A percentile compares a stretch with the other conserved stretches of the same genome.
Evolutionary conservation across 1,140 invertebrate genomes (phyloP).

Genomic region (Bombus pascuorum): DNA sequence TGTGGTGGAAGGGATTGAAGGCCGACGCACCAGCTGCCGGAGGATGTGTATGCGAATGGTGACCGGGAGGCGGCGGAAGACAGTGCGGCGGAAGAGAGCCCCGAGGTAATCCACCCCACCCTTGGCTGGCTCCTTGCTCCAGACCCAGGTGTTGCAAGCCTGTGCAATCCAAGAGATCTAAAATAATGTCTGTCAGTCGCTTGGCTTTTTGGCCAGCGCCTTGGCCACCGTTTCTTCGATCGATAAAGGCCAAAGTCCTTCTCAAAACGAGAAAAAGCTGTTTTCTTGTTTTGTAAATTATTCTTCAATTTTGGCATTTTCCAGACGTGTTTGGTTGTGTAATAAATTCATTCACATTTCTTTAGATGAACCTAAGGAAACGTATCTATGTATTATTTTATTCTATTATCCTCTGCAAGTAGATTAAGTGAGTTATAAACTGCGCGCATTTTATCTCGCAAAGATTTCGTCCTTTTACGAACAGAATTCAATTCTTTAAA

Average conservation of each 20-base stretch:
- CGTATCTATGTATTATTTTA: too few relatives aligned
- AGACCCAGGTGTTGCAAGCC: slow-evolving; percentile 79
- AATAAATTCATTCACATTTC: too few relatives aligned
- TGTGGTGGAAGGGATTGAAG: slow-evolving; percentile 81
- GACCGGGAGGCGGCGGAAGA: slow-evolving; percentile 79
- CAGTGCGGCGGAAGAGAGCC: slow-evolving; percentile 78
- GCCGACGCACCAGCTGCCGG: slow-evolving; percentile 77
- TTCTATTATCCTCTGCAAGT: too few relatives aligned
- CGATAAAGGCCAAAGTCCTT: neutral
- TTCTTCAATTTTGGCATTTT: too few relatives aligned
- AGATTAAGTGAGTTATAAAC: too few relatives aligned
- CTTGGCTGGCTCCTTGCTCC: slow-evolving; percentile 77
- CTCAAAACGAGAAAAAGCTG: too few relatives aligned
- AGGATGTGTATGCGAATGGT: slow-evolving; percentile 78
- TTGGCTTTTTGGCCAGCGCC: slow-evolving; percentile 26
- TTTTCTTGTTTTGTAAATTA: neutral
- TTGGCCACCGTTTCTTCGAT: neutral
- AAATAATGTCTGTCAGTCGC: slow-evolving; percentile 54
- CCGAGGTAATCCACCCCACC: slow-evolving; percentile 79
- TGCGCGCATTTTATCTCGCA: too few relatives aligned
- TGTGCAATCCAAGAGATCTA: slow-evolving; percentile 72
- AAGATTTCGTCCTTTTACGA: too few relatives aligned
- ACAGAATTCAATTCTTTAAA: too few relatives aligned
- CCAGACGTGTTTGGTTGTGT: too few relatives aligned
- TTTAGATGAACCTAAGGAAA: too few relatives aligned